Evolutionary conservation across 2,797 vertebrate genomes (phyloP).

Genomic region (Luscinia luscinia): DNA sequence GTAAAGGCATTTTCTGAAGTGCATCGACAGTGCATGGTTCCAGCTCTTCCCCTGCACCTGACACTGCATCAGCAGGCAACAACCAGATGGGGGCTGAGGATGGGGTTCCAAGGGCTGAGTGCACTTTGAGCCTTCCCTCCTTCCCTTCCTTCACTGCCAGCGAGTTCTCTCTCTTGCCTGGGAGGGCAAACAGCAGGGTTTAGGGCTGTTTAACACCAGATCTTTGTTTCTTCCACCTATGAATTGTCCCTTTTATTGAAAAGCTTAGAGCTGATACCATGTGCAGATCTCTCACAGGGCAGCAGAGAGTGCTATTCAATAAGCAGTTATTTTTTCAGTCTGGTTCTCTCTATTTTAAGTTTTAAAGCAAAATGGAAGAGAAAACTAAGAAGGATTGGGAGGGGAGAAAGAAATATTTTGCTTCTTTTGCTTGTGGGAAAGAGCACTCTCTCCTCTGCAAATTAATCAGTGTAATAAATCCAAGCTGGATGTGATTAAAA

Average conservation of each 20-base stretch:
- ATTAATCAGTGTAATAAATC: background rate
- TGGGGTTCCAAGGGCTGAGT: fast-evolving
- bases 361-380: background rate
- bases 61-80: background rate
- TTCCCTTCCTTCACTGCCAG: background rate
- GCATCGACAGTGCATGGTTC: background rate
- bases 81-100: background rate
- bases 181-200: background rate
- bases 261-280: background rate
- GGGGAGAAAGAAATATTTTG: fast-evolving
- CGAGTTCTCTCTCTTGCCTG: background rate
- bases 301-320: constrained; percentile 65
- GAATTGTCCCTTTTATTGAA: background rate
- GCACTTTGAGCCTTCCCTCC: too few species aligned
- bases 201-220: background rate
- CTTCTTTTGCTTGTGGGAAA: background rate
- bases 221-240: background rate
- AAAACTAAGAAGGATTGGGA: background rate
- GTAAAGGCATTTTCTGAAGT: background rate
- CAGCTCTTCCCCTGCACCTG: background rate
- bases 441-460: background rate
- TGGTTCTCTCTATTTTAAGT: background rate
- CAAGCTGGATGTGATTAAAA: background rate
- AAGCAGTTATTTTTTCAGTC: background rate
- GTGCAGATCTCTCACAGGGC: constrained; percentile 17